phyloP scores from a whole-genome alignment of 2,113 vertebrate species.

The Cathartes aura region DNA sequence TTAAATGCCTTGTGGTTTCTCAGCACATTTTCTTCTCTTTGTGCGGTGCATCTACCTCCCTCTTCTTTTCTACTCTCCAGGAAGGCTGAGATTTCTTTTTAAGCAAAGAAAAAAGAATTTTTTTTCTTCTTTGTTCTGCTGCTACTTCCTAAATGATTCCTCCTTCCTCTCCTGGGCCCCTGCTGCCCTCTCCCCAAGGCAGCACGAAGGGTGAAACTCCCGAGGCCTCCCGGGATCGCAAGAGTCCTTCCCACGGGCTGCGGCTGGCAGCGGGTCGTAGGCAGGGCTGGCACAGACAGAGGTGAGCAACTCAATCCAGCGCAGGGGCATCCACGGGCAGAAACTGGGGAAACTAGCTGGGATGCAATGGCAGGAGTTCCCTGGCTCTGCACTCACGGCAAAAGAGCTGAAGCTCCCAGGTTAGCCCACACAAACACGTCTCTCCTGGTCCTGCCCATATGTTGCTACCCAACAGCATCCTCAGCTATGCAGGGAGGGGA shows the following conservation, averaged over 20 bases:
- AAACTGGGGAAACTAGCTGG: not conserved
- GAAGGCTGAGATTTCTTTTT: slow-evolving; percentile 24
- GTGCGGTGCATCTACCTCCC: not conserved
- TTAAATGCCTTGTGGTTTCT: slow-evolving; percentile 42
- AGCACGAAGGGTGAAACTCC: not conserved
- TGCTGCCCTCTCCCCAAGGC: not conserved
- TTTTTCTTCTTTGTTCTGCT: not conserved
- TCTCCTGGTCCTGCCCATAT: not conserved
- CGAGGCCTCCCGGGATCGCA: fast-evolving
- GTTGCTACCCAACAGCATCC: not conserved
- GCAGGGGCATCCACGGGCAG: not conserved
- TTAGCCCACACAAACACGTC: fast-evolving
- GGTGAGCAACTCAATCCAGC: not conserved
- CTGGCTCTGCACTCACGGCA: not conserved
- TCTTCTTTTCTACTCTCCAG: slow-evolving; percentile 13
- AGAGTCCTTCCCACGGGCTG: not conserved
- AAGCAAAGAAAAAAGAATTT: not conserved
- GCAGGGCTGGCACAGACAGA: not conserved
- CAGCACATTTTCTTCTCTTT: slow-evolving; percentile 52
- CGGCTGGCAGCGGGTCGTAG: not conserved
- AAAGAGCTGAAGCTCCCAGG: not conserved
- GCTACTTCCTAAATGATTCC: not conserved
- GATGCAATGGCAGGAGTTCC: not conserved
- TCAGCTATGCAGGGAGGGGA: not conserved
- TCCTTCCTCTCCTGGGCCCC: not conserved